Percentiles rank a stretch among this genome's conserved stretches.
Conservation (phyloP, 2,888 invertebrate genomes). For the Itoplectis maculator region DNA sequence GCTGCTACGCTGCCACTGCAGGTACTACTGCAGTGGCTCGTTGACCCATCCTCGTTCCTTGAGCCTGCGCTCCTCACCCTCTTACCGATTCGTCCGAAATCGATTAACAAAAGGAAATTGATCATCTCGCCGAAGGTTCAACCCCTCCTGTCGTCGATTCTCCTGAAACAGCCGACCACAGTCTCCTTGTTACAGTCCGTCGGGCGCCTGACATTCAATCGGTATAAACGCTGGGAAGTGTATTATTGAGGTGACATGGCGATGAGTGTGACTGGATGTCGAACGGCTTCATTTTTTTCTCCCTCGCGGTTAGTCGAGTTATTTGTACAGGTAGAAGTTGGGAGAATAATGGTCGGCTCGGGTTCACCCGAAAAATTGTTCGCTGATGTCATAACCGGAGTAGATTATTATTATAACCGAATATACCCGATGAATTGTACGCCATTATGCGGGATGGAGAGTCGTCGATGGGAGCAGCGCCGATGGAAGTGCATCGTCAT, state of each 20-base stretch:
- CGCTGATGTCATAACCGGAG: slow-evolving; percentile 39
- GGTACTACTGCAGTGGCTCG: too few species aligned
- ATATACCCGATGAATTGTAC: slow-evolving; percentile 15
- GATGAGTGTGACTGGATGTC: background rate
- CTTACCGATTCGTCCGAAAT: slow-evolving; percentile 22
- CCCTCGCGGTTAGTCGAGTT: background rate
- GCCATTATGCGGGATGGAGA: background rate
- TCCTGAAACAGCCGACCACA: background rate
- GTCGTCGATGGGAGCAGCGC: background rate
- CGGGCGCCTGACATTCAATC: slow-evolving; percentile 4
- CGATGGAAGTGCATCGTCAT: slow-evolving; percentile 60
- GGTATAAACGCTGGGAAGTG: background rate
- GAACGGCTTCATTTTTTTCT: background rate
- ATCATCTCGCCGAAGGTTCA: slow-evolving; percentile 32
- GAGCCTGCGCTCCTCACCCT: slow-evolving; percentile 17
- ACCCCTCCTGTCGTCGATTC: background rate
- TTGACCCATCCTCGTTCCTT: slow-evolving; percentile 50
- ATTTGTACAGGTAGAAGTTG: slow-evolving; percentile 41
- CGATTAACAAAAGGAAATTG: slow-evolving; percentile 57
- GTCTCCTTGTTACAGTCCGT: slow-evolving; percentile 7
- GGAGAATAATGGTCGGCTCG: slow-evolving; percentile 40
- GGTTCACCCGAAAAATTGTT: slow-evolving; percentile 27
- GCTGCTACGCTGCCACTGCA: slow-evolving; percentile 28
- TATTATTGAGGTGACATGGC: background rate
- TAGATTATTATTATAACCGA: slow-evolving; percentile 26